phyloP scores from a whole-genome alignment of 2,113 vertebrate genomes.

The Dissostichus mawsoni region DNA sequence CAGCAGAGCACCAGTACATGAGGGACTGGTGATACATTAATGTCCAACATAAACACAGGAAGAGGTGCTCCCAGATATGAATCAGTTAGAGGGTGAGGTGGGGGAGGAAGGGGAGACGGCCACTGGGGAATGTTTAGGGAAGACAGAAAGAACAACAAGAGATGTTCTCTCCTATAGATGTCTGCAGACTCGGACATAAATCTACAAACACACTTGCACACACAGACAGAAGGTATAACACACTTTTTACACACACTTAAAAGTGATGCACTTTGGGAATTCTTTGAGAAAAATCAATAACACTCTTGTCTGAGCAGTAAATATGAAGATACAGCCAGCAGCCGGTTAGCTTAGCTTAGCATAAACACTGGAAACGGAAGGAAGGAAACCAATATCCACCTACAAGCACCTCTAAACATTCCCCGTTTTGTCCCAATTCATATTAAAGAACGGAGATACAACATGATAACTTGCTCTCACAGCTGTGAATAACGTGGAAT shows the following conservation, averaged over 20 bases:
- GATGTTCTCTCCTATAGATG: not conserved
- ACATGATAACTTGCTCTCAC: no score
- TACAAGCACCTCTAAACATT: no score
- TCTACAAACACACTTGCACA: not conserved
- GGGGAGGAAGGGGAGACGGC: slow-evolving; percentile 2
- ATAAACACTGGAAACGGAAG: no score
- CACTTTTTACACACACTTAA: not conserved
- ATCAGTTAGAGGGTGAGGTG: slow-evolving; percentile 30
- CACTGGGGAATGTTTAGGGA: slow-evolving; percentile 20
- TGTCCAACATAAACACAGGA: slow-evolving; percentile 19
- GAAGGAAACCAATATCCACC: no score
- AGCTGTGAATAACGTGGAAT: no score
- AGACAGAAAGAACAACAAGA: slow-evolving; percentile 17
- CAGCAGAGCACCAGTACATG: not conserved
- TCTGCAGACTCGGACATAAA: slow-evolving; percentile 34
- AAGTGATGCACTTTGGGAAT: no score
- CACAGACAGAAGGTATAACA: not conserved
- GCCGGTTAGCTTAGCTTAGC: no score
- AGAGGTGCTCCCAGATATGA: slow-evolving; percentile 35
- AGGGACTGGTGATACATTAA: slow-evolving; percentile 29
- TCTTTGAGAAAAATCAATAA: no score
- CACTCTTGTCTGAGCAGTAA: no score
- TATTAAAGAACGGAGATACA: no score
- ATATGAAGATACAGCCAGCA: no score
- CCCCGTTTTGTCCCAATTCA: no score